These are phyloP conservation scores for Zaprionus lachaisei DNA, from an alignment of 1,140 invertebrate genomes.

Conservation along the genomic window DNA sequence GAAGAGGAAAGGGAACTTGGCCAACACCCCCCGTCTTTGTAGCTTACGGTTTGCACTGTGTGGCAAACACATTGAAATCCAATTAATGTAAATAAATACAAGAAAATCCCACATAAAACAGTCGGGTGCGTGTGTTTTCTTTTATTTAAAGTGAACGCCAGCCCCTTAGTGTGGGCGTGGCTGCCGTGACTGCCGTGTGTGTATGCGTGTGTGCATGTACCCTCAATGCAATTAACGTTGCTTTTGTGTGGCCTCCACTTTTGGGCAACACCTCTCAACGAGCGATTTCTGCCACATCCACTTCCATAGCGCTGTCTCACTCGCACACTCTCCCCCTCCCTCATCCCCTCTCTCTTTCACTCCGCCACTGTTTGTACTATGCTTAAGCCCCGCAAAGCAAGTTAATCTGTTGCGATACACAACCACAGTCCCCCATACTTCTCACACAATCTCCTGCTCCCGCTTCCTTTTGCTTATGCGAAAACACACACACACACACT, in stretches of 20 bases:
- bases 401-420: constrained; percentile 78
- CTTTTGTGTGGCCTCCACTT: constrained; percentile 70
- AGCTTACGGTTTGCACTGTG: constrained; percentile 34
- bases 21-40: neutral
- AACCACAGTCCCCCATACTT: neutral
- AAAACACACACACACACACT: constrained; percentile 48
- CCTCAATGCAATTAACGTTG: constrained; percentile 76
- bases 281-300: constrained; percentile 22
- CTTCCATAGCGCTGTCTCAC: constrained; percentile 5
- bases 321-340: neutral
- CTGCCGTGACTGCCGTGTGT: constrained; percentile 17
- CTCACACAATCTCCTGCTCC: neutral
- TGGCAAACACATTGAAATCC: constrained; percentile 68
- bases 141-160: constrained; percentile 65
- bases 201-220: constrained; percentile 41
- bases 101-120: constrained; percentile 50
- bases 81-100: constrained; percentile 81
- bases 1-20: neutral
- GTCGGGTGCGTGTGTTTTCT: constrained; percentile 57
- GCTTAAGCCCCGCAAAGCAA: constrained; percentile 67
- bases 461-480: constrained; percentile 15
- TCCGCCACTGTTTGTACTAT: constrained; percentile 48
- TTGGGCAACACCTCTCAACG: constrained; percentile 36
- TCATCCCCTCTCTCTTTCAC: constrained; percentile 1
- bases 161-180: neutral